A percentile compares a stretch with the other conserved stretches of the same genome.
phyloP scores from a whole-genome alignment of 2,888 invertebrate genomes.

The Panzeria rudis region DNA sequence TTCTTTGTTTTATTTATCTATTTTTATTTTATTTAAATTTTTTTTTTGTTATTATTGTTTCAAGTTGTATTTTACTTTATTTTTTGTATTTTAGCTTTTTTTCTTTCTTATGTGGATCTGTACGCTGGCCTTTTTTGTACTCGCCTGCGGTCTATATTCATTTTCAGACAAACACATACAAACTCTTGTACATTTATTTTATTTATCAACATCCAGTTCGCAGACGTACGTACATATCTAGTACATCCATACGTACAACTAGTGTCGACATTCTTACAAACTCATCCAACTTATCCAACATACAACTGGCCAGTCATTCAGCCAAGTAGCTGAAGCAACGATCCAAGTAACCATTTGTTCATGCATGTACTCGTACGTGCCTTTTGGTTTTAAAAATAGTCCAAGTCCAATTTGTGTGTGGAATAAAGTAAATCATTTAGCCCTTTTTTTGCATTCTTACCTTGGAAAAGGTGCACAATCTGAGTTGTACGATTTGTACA shows the following conservation, averaged over 20 bases:
- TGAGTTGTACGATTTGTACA: not conserved
- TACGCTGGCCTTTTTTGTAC: constrained; percentile 19
- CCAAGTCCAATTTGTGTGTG: constrained; percentile 55
- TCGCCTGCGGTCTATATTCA: constrained; percentile 48
- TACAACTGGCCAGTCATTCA: constrained; percentile 41
- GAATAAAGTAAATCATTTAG: constrained; percentile 77
- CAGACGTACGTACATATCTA: constrained; percentile 7
- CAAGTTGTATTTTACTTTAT: constrained; percentile 14
- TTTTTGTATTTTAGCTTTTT: too few relatives aligned
- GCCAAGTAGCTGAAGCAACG: constrained; percentile 49
- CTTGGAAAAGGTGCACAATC: constrained; percentile 37
- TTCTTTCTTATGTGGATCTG: constrained; percentile 27
- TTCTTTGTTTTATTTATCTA: not conserved
- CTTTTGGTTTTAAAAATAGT: constrained; percentile 63
- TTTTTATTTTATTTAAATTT: not conserved
- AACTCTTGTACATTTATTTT: constrained; percentile 9
- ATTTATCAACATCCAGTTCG: constrained; percentile 46
- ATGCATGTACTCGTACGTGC: constrained; percentile 71
- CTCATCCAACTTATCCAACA: constrained; percentile 22
- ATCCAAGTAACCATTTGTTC: constrained; percentile 64
- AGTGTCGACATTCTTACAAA: constrained; percentile 56
- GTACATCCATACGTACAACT: not conserved
- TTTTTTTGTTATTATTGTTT: constrained; percentile 20
- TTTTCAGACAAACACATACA: constrained; percentile 22
- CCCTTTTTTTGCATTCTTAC: constrained; percentile 49